A percentile compares a stretch with the other conserved stretches of the same genome.
phyloP scores from a whole-genome alignment of 2,888 invertebrate genomes.

The Caenorhabditis sp. region DNA sequence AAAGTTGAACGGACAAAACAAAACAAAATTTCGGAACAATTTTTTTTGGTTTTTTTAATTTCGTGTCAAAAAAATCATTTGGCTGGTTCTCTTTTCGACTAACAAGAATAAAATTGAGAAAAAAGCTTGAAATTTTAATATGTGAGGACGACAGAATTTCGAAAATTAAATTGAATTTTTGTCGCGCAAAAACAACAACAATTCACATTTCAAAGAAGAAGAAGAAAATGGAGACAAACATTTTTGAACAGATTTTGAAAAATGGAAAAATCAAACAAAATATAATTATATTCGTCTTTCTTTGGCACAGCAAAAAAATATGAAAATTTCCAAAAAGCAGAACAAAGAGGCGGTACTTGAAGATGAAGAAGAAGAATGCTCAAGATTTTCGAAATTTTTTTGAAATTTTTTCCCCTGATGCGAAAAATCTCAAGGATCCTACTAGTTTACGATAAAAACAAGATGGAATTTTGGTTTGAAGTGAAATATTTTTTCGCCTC shows the following conservation, averaged over 20 bases:
- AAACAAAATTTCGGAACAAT: not conserved
- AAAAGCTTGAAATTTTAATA: slow-evolving; percentile 1
- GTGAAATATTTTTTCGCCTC: no score
- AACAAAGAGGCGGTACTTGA: not conserved
- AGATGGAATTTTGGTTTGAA: not conserved
- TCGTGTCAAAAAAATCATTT: not conserved
- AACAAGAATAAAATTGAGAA: not conserved
- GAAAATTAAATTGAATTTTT: slow-evolving; percentile 1
- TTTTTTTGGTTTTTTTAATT: not conserved
- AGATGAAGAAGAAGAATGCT: not conserved
- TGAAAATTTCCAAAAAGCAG: not conserved
- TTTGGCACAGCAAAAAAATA: not conserved
- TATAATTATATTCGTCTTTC: not conserved
- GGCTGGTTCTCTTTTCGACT: not conserved
- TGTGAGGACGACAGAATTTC: slow-evolving; percentile 1
- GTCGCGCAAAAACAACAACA: not conserved
- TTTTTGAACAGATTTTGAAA: not conserved
- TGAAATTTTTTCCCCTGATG: not conserved
- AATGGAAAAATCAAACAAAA: not conserved
- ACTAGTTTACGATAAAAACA: not conserved
- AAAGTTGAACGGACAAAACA: not conserved
- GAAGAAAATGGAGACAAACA: not conserved
- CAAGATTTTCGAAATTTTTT: not conserved
- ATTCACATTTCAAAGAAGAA: not conserved
- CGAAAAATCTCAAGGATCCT: not conserved